Percentiles rank a stretch among this genome's conserved stretches.
phyloP scores from a whole-genome alignment of 2,888 invertebrate genomes.

The Archips xylosteana region DNA sequence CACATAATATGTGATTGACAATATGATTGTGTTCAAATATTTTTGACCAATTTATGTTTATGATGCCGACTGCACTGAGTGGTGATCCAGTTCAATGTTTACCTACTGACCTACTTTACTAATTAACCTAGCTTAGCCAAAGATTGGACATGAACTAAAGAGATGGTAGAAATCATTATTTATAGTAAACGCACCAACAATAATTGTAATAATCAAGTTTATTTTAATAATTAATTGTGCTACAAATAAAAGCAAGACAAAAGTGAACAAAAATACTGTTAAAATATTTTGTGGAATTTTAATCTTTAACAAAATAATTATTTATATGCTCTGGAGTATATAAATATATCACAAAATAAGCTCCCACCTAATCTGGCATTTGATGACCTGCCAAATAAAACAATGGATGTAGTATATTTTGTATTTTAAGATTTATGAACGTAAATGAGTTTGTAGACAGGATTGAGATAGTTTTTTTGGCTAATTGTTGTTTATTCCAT shows the following conservation, averaged over 20 bases:
- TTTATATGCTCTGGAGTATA: neutral
- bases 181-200: neutral
- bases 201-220: neutral
- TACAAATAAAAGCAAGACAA: no score
- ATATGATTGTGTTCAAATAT: no score
- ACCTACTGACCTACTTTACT: neutral
- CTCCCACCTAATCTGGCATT: conserved; percentile 2
- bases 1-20: no score
- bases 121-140: conserved; percentile 3
- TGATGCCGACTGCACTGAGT: no score
- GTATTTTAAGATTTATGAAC: neutral
- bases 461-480: neutral
- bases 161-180: neutral
- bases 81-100: neutral
- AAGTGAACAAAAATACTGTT: no score
- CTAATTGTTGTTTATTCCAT: neutral
- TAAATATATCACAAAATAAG: neutral
- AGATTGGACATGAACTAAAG: neutral
- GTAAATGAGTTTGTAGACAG: neutral
- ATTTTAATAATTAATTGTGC: no score
- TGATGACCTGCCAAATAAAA: neutral
- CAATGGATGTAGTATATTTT: neutral
- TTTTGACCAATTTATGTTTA: no score
- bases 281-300: neutral
- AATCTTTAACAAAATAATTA: neutral